Conservation (phyloP, 2,888 invertebrate genomes). For the Andrena haemorrhoa region DNA sequence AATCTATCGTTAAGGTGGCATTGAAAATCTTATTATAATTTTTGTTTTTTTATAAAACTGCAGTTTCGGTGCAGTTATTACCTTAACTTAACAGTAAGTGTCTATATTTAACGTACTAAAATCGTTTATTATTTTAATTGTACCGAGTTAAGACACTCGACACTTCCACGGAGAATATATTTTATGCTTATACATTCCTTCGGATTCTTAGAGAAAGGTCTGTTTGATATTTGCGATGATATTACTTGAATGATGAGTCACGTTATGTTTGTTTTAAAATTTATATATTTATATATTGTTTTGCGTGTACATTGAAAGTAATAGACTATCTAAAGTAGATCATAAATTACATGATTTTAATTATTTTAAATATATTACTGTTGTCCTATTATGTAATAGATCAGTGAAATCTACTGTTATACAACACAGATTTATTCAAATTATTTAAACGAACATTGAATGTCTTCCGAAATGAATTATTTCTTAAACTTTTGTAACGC, state of each 20-base stretch:
- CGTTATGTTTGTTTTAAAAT: slow-evolving; percentile 60
- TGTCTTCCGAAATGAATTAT: slow-evolving; percentile 41
- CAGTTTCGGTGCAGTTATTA: slow-evolving; percentile 22
- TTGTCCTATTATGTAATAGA: slow-evolving; percentile 24
- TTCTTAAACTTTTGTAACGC: slow-evolving; percentile 12
- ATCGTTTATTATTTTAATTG: slow-evolving; percentile 50
- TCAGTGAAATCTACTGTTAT: neutral
- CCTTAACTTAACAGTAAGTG: slow-evolving; percentile 55
- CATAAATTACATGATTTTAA: slow-evolving; percentile 41
- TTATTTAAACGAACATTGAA: slow-evolving; percentile 31
- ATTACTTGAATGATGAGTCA: slow-evolving; percentile 40
- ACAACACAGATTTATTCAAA: slow-evolving; percentile 20
- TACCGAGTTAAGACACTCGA: slow-evolving; percentile 40
- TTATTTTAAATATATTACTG: slow-evolving; percentile 28
- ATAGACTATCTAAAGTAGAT: slow-evolving; percentile 48
- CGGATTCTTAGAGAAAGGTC: slow-evolving; percentile 47
- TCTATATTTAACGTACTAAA: slow-evolving; percentile 38
- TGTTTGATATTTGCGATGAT: slow-evolving; percentile 44
- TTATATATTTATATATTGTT: slow-evolving; percentile 70
- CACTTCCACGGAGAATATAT: slow-evolving; percentile 45
- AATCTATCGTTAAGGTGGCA: slow-evolving; percentile 63
- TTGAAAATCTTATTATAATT: slow-evolving; percentile 60
- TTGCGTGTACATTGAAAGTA: slow-evolving; percentile 55
- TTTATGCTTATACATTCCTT: slow-evolving; percentile 57
- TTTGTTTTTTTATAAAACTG: slow-evolving; percentile 59